A percentile compares a stretch with the other conserved stretches of the same genome.
Evolutionary conservation across 1,140 invertebrate genomes (phyloP).

Genomic region (Atta texana): DNA sequence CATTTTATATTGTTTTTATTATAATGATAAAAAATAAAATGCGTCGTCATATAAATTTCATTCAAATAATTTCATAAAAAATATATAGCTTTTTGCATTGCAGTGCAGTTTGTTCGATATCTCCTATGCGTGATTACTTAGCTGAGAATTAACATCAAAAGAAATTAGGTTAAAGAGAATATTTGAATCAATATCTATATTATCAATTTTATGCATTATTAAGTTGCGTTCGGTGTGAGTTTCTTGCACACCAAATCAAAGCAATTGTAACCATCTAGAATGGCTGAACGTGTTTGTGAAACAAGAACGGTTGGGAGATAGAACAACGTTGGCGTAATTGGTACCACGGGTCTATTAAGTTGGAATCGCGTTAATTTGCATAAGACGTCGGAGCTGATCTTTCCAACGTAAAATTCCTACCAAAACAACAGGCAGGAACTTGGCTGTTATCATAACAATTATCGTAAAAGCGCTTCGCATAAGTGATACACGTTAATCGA

Average conservation of each 20-base stretch:
- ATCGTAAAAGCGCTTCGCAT: constrained; percentile 61
- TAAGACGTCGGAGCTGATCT: constrained; percentile 57
- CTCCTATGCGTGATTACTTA: neutral
- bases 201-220: constrained; percentile 2
- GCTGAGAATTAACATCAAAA: neutral
- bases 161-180: neutral
- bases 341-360: constrained; percentile 63
- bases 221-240: neutral
- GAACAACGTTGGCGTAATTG: constrained; percentile 60
- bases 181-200: constrained; percentile 17
- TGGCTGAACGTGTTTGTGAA: constrained; percentile 58
- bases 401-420: constrained; percentile 47
- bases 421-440: constrained; percentile 22
- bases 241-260: constrained; percentile 36
- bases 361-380: constrained; percentile 66
- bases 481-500: constrained; percentile 44
- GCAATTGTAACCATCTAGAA: constrained; percentile 34
- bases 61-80: neutral
- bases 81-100: neutral
- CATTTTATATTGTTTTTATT: neutral
- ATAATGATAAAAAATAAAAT: neutral
- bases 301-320: constrained; percentile 45
- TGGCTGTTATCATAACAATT: constrained; percentile 60
- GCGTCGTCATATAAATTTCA: neutral
- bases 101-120: neutral